Percentiles rank a stretch among this genome's conserved stretches.
These are phyloP conservation scores for Unio delphinus DNA, from an alignment of 2,888 invertebrate genomes.

Conservation along the genomic window DNA sequence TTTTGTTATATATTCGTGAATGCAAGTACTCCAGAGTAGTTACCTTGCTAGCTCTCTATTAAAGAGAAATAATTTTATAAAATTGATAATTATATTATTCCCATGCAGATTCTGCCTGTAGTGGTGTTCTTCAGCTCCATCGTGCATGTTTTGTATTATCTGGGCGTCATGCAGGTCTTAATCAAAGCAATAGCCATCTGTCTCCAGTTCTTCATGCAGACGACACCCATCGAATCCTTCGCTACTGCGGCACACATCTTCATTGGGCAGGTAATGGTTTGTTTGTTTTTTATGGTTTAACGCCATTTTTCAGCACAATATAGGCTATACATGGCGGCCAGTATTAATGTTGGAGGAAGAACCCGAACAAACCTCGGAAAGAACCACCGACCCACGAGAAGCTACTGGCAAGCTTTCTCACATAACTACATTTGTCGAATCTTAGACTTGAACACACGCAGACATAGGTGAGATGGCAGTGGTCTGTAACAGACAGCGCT, in stretches of 20 bases:
- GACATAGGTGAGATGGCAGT: no score
- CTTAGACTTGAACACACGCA: no score
- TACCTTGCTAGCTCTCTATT: not conserved
- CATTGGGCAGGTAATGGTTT: conserved; percentile 83
- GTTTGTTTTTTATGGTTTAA: not conserved
- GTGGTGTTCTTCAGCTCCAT: conserved; percentile 45
- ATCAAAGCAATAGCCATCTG: conserved; percentile 34
- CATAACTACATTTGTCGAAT: no score
- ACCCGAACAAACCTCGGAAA: no score
- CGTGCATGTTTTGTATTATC: conserved; percentile 43
- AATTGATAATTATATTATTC: not conserved
- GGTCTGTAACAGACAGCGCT: no score
- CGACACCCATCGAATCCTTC: conserved; percentile 88
- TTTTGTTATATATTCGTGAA: no score
- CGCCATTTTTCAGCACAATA: no score
- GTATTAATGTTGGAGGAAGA: no score
- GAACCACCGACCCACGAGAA: no score
- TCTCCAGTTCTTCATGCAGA: conserved; percentile 73
- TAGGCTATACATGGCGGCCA: no score
- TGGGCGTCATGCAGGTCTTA: conserved; percentile 44
- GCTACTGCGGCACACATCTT: conserved; percentile 93
- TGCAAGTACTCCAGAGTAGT: not conserved
- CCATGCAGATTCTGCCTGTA: conserved; percentile 41
- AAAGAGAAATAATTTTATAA: not conserved
- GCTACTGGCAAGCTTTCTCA: no score